These are phyloP conservation scores for Pteropus rufus DNA, from an alignment of 2,797 vertebrate genomes.

Conservation along the genomic window DNA sequence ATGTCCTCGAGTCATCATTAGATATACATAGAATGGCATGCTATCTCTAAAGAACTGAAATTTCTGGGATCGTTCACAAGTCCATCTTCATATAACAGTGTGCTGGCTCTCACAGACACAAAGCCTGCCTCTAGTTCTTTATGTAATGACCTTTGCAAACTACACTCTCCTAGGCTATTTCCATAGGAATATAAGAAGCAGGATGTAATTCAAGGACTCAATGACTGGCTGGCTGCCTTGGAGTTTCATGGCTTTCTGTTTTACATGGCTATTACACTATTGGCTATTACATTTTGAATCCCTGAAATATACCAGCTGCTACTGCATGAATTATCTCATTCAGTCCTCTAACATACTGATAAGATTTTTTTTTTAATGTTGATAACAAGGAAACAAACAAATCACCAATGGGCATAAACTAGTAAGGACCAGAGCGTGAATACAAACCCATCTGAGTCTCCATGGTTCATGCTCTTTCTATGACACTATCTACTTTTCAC, in stretches of 20 bases:
- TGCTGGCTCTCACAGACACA: neutral
- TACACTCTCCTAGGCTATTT: neutral
- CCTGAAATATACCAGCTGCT: neutral
- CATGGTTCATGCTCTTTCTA: neutral
- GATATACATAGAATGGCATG: neutral
- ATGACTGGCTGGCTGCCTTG: neutral
- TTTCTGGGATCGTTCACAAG: neutral
- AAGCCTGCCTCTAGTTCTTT: neutral
- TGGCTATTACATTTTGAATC: neutral
- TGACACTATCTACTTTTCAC: neutral
- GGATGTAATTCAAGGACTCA: neutral
- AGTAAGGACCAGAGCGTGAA: neutral
- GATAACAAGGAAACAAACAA: neutral
- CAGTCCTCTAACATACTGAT: neutral
- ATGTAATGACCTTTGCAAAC: neutral
- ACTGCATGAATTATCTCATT: neutral
- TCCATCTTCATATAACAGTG: neutral
- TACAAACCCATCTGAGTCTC: neutral
- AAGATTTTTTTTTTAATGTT: neutral
- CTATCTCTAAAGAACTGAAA: neutral
- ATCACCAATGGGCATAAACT: neutral
- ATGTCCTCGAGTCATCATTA: neutral
- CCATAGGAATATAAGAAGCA: neutral
- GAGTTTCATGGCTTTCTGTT: neutral
- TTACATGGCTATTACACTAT: neutral